Evolutionary conservation across 2,797 vertebrate species (phyloP), one percentile per base, ranked within the genome.

Genomic region (Pangasius sanitwongsei): DNA sequence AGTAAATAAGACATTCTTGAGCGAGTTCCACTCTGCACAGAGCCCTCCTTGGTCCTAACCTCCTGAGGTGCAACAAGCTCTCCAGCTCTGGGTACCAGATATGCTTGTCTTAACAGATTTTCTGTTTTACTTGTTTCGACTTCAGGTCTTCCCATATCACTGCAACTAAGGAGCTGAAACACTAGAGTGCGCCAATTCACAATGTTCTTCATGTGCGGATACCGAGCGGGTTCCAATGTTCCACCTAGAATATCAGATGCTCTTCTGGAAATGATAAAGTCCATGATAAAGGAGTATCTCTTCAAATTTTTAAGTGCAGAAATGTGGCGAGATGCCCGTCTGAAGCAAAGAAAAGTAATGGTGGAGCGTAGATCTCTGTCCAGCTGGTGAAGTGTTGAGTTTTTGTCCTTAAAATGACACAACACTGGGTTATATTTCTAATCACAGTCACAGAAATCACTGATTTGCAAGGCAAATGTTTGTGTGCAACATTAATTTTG

Each of bases 261-360:
- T 13, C 57, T 78, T 50, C 70, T 67, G 2, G 61, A 41, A 53
- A 12, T 63, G 11, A 13, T 69, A 25, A 91, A 88, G 28, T 91
- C 91, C 65, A 93, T 90, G 53, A 92, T 89, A 69, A 94, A 91
- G 87, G 90, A 85, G 57, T 28, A 44, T 3, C 87, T 28, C 81
- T 95, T 93, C 91, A 95, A 84, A 81, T 91, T 84, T 84, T 95
- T 87, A 31, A 91, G 84, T 23, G 93, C 93, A 88, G 95, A 94
- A 92, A 94, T 88, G 53, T 92, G 92, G 90, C 91, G 92, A 44
- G 92, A 94, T 85, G 93, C 89, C 88, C 97, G 81, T 92, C 96
- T 97, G 89, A 93, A 95, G n/a, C 28, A 93, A 74, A 98, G 93
- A 59, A 93, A 92, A 80, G 88, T 82, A 92, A 97, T 96, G 83